Conservation (phyloP, 2,113 vertebrate genomes). For the Heloderma charlesbogerti region DNA sequence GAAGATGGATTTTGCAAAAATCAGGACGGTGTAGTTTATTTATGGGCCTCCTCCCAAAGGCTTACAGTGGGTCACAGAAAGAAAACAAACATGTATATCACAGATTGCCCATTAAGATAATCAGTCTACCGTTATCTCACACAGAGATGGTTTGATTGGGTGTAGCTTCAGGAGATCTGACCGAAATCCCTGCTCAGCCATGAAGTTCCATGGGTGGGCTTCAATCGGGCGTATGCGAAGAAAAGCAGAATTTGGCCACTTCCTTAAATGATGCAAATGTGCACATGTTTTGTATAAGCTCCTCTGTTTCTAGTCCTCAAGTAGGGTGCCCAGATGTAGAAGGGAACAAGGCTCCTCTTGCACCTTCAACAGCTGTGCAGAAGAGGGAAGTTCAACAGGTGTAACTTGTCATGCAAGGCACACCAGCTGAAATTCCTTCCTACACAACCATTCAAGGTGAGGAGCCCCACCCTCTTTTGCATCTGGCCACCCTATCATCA, state of each 20-base stretch:
- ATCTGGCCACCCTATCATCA: too few species aligned
- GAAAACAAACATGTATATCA: background rate
- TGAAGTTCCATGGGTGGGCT: background rate
- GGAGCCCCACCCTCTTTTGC: too few species aligned
- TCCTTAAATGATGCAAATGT: background rate
- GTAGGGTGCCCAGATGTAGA: background rate
- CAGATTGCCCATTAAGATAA: too few species aligned
- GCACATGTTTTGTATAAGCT: background rate
- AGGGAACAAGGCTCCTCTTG: too few species aligned
- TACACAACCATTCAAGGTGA: too few species aligned
- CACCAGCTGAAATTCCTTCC: too few species aligned
- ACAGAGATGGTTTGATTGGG: background rate
- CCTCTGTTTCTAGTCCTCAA: background rate
- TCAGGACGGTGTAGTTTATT: background rate
- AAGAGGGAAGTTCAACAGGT: too few species aligned
- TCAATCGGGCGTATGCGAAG: background rate
- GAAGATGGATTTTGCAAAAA: background rate
- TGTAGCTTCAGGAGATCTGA: background rate
- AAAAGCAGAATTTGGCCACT: background rate
- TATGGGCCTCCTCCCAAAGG: background rate
- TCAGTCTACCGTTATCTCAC: background rate
- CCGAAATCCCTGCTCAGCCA: background rate
- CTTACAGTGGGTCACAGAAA: too few species aligned
- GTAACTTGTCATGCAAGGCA: too few species aligned
- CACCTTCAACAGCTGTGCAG: too few species aligned